These are phyloP conservation scores for Zapus hudsonius DNA, from an alignment of 2,113 vertebrate genomes.

Conservation along the genomic window DNA sequence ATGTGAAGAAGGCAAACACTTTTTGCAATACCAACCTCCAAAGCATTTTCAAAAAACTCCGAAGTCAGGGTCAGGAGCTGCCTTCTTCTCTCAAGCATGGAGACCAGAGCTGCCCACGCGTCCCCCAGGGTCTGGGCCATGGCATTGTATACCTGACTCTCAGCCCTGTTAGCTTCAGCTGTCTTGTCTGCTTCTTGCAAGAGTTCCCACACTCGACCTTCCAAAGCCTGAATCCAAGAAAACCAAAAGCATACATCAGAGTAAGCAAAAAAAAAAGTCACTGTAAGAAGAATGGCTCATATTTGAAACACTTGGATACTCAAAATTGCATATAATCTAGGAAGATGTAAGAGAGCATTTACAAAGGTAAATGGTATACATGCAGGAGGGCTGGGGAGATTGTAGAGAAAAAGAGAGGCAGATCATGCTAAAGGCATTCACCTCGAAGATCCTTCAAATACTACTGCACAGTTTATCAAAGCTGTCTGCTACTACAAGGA, in stretches of 20 bases:
- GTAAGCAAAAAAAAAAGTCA: neutral
- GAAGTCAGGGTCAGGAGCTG: slow-evolving; percentile 88
- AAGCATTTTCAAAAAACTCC: slow-evolving; percentile 89
- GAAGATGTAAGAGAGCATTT: neutral
- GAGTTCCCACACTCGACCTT: slow-evolving; percentile 88
- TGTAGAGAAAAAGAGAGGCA: neutral
- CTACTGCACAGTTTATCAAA: neutral
- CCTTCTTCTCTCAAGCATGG: slow-evolving; percentile 88
- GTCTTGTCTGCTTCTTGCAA: slow-evolving; percentile 89
- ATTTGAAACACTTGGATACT: neutral
- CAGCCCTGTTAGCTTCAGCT: slow-evolving; percentile 86
- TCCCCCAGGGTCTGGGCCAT: slow-evolving; percentile 91
- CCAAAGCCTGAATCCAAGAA: slow-evolving; percentile 87
- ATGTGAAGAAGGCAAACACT: neutral
- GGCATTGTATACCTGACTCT: slow-evolving; percentile 87
- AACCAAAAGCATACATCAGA: neutral
- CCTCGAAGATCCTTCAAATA: neutral
- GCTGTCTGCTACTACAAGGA: neutral
- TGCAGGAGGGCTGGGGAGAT: neutral
- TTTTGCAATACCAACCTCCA: slow-evolving; percentile 88
- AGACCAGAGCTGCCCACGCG: slow-evolving; percentile 90
- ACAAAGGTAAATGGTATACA: neutral
- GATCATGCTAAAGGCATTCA: neutral
- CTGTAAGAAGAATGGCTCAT: neutral
- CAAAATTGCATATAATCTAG: neutral